These are phyloP conservation scores for Gallinago jamesoni DNA, from an alignment of 2,113 vertebrate species.

Conservation along the genomic window DNA sequence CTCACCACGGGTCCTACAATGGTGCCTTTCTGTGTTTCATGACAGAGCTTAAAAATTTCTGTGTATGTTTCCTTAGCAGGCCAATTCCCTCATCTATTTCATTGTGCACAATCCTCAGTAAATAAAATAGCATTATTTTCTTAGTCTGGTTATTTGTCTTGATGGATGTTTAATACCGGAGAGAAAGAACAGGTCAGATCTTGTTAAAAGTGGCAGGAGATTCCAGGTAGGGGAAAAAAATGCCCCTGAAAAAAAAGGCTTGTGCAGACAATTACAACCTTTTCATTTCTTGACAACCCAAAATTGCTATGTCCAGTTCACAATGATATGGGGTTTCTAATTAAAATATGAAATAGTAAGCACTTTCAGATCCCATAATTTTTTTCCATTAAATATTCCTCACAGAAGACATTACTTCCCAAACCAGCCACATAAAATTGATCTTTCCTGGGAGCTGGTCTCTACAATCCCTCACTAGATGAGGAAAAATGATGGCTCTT, in stretches of 20 bases:
- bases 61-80: background rate
- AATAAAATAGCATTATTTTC: background rate
- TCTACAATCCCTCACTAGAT: background rate
- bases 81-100: background rate
- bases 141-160: background rate
- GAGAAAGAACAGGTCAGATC: background rate
- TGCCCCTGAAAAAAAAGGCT: background rate
- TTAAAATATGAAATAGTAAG: background rate
- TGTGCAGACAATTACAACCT: background rate
- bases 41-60: background rate
- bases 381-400: background rate
- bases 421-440: background rate
- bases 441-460: background rate
- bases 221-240: background rate
- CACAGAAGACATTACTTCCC: background rate
- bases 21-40: background rate
- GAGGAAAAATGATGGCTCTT: background rate
- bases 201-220: background rate
- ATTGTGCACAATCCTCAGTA: background rate
- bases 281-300: background rate
- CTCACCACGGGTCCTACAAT: background rate
- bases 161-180: background rate
- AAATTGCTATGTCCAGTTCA: background rate
- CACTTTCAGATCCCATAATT: background rate
- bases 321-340: background rate